These are phyloP conservation scores for Poecilia gillii DNA, from an alignment of 2,797 vertebrate species.

Conservation along the genomic window DNA sequence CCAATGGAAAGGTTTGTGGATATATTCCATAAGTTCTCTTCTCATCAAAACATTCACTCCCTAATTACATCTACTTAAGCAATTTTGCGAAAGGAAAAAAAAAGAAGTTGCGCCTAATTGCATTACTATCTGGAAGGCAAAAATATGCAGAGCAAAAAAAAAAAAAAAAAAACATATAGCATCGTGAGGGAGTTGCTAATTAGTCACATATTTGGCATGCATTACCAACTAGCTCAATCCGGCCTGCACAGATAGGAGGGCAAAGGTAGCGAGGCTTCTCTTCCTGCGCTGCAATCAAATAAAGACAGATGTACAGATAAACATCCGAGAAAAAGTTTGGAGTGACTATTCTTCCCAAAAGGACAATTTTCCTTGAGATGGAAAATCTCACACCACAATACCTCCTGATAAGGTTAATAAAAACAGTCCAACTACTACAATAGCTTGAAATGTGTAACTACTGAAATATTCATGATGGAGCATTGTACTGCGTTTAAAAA, in stretches of 20 bases:
- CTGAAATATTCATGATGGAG: conserved; percentile 69
- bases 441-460: conserved; percentile 43
- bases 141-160: conserved; percentile 80
- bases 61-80: conserved; percentile 83
- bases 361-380: conserved; percentile 28
- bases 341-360: conserved; percentile 50
- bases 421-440: conserved; percentile 63
- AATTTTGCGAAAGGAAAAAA: conserved; percentile 72
- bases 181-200: conserved; percentile 82
- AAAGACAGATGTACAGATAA: conserved; percentile 72
- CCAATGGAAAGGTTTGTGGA: conserved; percentile 54
- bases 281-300: conserved; percentile 74
- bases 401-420: conserved; percentile 70
- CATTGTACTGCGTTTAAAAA: conserved; percentile 68
- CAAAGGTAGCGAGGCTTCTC: conserved; percentile 60
- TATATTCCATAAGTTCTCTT: conserved; percentile 71
- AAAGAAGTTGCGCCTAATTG: conserved; percentile 81
- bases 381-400: conserved; percentile 52
- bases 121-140: conserved; percentile 85
- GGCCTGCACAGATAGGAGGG: conserved; percentile 65
- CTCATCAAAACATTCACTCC: conserved; percentile 73
- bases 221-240: conserved; percentile 73
- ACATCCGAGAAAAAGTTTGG: conserved; percentile 66
- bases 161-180: conserved; percentile 72
- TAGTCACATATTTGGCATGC: conserved; percentile 79